These are phyloP conservation scores for Diglossa cyanea DNA, from an alignment of 2,797 vertebrate species.

Conservation along the genomic window DNA sequence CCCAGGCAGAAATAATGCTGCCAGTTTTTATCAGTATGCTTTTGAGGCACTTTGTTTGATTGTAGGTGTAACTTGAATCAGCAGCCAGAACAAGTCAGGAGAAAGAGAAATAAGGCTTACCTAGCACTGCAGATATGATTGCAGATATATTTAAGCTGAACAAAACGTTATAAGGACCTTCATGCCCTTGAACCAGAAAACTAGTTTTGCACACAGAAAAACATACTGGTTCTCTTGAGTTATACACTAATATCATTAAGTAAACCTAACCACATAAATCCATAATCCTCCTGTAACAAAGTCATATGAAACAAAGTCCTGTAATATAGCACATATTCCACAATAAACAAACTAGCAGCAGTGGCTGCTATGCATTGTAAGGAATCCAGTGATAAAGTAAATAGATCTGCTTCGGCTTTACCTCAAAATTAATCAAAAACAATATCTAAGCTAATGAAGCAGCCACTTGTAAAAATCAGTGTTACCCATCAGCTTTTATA, in stretches of 20 bases:
- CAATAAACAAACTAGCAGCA: background rate
- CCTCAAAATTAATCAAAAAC: conserved; percentile 18
- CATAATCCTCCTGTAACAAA: background rate
- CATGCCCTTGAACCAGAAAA: background rate
- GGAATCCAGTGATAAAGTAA: background rate
- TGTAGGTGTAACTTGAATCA: background rate
- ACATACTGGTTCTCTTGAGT: background rate
- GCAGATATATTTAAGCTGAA: background rate
- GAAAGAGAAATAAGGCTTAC: background rate
- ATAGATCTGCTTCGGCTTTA: background rate
- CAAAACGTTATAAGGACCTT: background rate
- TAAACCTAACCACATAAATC: background rate
- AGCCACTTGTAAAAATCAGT: conserved; percentile 6
- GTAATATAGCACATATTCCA: background rate
- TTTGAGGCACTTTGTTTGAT: conserved; percentile 8
- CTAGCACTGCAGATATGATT: background rate
- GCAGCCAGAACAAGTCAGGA: background rate
- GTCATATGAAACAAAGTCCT: background rate
- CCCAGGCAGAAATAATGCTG: conserved; percentile 13
- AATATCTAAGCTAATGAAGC: conserved; percentile 29
- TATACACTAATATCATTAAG: background rate
- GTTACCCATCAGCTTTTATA: background rate
- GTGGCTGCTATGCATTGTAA: background rate
- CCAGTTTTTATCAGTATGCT: background rate
- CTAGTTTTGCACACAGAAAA: background rate